A percentile compares a stretch with the other conserved stretches of the same genome.
These are phyloP conservation scores for Bellardia pandia DNA, from an alignment of 2,888 invertebrate genomes.

Conservation along the genomic window DNA sequence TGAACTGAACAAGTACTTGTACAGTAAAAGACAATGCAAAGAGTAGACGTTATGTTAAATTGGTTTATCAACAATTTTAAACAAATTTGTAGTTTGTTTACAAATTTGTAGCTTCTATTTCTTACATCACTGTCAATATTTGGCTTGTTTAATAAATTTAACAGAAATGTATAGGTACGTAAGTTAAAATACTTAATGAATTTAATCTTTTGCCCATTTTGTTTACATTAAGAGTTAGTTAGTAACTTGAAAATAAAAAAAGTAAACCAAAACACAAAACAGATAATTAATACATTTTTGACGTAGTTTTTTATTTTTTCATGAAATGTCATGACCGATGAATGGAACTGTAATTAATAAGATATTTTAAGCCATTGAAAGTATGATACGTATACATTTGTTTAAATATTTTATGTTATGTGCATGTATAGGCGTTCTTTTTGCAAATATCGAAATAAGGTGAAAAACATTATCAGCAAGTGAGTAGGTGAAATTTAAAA, in stretches of 20 bases:
- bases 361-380: background rate
- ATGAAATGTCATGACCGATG: slow-evolving; percentile 74
- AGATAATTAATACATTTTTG: slow-evolving; percentile 32
- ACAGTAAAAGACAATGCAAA: too few species aligned
- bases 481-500: too few species aligned
- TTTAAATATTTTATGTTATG: too few species aligned
- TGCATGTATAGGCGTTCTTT: too few species aligned
- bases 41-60: too few species aligned
- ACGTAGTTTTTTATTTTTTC: slow-evolving; percentile 22
- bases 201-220: background rate
- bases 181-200: slow-evolving; percentile 5
- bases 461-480: too few species aligned
- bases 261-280: slow-evolving; percentile 4
- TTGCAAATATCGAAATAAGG: too few species aligned
- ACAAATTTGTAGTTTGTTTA: too few species aligned
- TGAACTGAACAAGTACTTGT: too few species aligned
- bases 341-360: slow-evolving; percentile 68
- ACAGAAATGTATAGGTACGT: background rate
- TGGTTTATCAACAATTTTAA: too few species aligned
- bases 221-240: slow-evolving; percentile 27
- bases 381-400: too few species aligned
- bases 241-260: background rate
- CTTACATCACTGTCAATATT: background rate
- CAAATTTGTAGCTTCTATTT: too few species aligned
- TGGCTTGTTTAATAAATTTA: background rate